phyloP scores from a whole-genome alignment of 2,113 vertebrate species.

The Nothocercus nigrocapillus region DNA sequence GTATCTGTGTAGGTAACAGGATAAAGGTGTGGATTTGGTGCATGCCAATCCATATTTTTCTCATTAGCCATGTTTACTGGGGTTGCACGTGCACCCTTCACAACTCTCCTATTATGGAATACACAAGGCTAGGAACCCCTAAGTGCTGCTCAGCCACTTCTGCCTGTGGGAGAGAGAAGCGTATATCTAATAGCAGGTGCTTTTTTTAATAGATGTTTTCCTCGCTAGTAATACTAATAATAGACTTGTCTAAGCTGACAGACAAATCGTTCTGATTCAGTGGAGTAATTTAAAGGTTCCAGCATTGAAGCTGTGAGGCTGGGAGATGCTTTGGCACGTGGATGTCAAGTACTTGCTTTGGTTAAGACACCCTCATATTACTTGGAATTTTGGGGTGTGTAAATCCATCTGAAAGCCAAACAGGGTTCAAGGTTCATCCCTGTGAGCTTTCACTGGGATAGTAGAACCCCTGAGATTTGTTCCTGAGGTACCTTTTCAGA shows the following conservation, averaged over 20 bases:
- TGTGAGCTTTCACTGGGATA: background rate
- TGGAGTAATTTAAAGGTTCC: background rate
- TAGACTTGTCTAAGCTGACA: background rate
- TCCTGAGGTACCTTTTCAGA: background rate
- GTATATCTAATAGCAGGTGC: background rate
- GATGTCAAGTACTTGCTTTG: background rate
- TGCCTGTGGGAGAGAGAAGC: slow-evolving; percentile 5
- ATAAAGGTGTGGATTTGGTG: background rate
- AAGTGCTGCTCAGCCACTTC: background rate
- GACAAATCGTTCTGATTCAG: slow-evolving; percentile 21
- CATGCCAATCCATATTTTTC: background rate
- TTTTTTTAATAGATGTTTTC: background rate
- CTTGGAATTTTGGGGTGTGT: background rate
- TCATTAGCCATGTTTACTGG: background rate
- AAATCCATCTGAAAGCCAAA: background rate
- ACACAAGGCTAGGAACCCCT: background rate
- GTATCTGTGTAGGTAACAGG: background rate
- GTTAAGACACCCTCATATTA: background rate
- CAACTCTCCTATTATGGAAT: background rate
- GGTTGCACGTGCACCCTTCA: background rate
- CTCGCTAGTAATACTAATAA: background rate
- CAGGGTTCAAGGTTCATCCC: background rate
- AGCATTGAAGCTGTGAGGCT: background rate
- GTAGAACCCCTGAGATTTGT: background rate
- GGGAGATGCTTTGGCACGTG: background rate